phyloP scores from a whole-genome alignment of 2,888 invertebrate species.

The Chromoteleia sp. region DNA sequence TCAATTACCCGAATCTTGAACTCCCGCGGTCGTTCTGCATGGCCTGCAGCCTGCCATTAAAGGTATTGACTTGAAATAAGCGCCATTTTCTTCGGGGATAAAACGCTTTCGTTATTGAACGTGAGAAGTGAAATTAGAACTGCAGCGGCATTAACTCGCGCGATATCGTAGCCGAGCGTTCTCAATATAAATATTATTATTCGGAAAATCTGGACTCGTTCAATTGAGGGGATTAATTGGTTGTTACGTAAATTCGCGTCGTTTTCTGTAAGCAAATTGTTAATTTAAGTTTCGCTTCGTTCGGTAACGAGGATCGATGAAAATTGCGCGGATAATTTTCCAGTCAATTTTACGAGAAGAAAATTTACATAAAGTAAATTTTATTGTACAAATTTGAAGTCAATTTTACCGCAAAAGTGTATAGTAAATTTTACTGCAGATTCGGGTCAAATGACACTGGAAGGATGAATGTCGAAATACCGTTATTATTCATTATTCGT shows the following conservation, averaged over 20 bases:
- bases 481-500: too few relatives aligned
- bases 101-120: conserved; percentile 61
- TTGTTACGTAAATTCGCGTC: conserved; percentile 34
- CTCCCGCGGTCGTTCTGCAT: conserved; percentile 64
- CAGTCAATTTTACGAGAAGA: too few relatives aligned
- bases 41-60: conserved; percentile 58
- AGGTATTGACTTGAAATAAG: conserved; percentile 68
- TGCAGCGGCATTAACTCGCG: conserved; percentile 28
- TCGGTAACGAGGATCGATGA: neutral
- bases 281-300: neutral
- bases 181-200: conserved; percentile 50
- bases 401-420: too few relatives aligned
- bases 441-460: too few relatives aligned
- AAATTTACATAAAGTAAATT: too few relatives aligned
- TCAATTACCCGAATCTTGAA: conserved; percentile 63
- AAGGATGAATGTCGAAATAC: too few relatives aligned
- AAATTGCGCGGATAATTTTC: too few relatives aligned
- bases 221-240: conserved; percentile 45
- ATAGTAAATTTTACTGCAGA: too few relatives aligned
- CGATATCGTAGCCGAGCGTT: conserved; percentile 42
- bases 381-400: too few relatives aligned
- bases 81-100: conserved; percentile 59
- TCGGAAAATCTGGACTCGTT: too few relatives aligned
- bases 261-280: neutral
- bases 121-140: conserved; percentile 61